A percentile compares a stretch with the other conserved stretches of the same genome.
Evolutionary conservation across 2,797 vertebrate species (phyloP).

Genomic region (Neosilurus hyrtlii): DNA sequence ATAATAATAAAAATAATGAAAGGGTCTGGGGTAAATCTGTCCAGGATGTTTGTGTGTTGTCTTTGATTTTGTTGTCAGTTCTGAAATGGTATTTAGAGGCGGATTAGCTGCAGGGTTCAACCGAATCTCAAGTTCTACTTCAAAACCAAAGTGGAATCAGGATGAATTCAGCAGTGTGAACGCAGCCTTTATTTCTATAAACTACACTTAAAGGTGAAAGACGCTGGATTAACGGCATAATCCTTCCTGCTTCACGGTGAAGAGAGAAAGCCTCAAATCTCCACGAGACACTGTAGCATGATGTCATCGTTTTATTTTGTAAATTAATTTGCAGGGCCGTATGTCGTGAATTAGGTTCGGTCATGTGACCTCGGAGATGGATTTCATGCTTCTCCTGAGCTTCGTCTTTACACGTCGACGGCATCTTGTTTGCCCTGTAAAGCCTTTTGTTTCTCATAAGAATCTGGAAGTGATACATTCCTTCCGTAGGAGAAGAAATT

Average conservation of each 20-base stretch:
- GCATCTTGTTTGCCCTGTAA: neutral
- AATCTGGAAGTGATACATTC: constrained; percentile 5
- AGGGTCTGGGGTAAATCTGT: neutral
- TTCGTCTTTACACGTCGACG: neutral
- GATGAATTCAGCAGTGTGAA: neutral
- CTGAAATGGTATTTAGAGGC: neutral
- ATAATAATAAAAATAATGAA: neutral
- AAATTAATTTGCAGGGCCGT: neutral
- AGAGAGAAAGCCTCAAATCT: neutral
- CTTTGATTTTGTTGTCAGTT: neutral
- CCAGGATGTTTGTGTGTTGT: neutral
- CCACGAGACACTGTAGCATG: neutral
- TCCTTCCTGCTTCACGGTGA: neutral
- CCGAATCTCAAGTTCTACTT: neutral
- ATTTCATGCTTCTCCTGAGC: neutral
- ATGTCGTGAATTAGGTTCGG: neutral
- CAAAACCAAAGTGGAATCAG: too few species aligned
- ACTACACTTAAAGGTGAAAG: neutral
- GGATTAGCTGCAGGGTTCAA: neutral
- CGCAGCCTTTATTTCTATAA: neutral
- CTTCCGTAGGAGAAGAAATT: constrained; percentile 11
- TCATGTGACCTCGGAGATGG: neutral
- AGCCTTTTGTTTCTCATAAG: too few species aligned
- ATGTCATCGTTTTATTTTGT: neutral
- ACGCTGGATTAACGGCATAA: neutral